Base-by-base conservation (phyloP, 2,888 invertebrate genomes). In the Sycophila texana region DNA sequence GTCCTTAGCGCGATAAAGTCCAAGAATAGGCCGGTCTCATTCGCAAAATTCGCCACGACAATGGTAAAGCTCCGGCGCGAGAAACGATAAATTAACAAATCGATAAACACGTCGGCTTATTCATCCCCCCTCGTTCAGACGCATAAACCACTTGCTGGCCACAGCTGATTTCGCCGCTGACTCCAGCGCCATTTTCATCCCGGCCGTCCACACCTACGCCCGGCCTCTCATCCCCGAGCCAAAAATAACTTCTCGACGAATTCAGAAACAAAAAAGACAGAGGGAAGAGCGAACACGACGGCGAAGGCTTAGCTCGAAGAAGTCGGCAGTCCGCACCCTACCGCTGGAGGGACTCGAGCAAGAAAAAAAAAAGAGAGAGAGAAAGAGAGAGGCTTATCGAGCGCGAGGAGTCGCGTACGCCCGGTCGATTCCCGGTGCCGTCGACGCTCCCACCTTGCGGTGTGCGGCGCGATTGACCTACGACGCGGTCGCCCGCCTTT, bases 391-490 rank as follows among this genome's bases (percentile, higher is more conserved):
- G 53, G 53, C 39, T 39, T 39, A 39, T 39, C 39, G 39, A 39
- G 39, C 39, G 39, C 39, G 39, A 39, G 39, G 39, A 39, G 39
- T 7, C 39, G 39, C 39, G 39, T 39, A 39, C 39, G 39, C 10
- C 39, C 39, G 39, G 39, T 39, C 39, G 39, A 39, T 39, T 39
- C 39, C 39, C 39, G 39, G 39, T 10, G 39, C 16, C 63, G 39
- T 47, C 39, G 39, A 4, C 63, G 39, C 55, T 20, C 18, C 47
- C 63, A 63, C 30, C 47, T 30, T 30, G 22, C 55, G 30, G 18
- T 22, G 18, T 22, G 68, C 57, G 14, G 39, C 68, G 55, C 68
- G 57, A 70, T 70, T 70, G 57, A 68, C 68, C 68, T 68, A 68
- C 30, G 55, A 12, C 55, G 39, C 18, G 16, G 61, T 2, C 39